Evolutionary conservation across 2,888 invertebrate genomes (phyloP), one percentile per base, ranked within the genome.

Genomic region (Cremastinae sp.): DNA sequence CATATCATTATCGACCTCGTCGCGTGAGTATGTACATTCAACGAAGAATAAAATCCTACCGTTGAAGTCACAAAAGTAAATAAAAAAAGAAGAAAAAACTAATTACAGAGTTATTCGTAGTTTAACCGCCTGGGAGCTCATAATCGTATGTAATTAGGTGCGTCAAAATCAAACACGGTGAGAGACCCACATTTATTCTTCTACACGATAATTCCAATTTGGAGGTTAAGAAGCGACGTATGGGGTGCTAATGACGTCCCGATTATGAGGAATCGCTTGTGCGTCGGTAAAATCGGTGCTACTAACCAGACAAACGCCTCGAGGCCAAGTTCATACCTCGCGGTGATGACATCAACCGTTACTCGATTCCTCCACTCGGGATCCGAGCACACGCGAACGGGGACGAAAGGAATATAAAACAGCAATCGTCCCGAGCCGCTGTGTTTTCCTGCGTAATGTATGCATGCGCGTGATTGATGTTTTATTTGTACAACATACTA

Each of bases 291-390:
- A 2, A 37, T 51, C 39, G 49, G 51, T 20, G 41, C 5, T 28
- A 14, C 18, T 39, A 47, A 68, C 55, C 12, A 64, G 62, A 68
- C 68, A 39, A 58, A 49, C 49, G 68, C 43, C 74, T 56, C 49
- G 47, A 64, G 62, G 68, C 69, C 68, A 69, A 74, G 74, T 74
- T 74, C 74, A 69, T 69, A 43, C 62, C 56, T 56, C 62, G 43
- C 18, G 1, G 45, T 35, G 62, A 74, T 74, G 62, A 62, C 74
- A 74, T 22, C 62, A 74, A 74, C 74, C 74, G 69, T 74, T 74
- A 69, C 45, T 22, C 68, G 39, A n/a, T 43, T 4, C 12, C 12
- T 12, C 12, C n/a, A n/a, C 45, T 16, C 49, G 18, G 9, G 49
- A 14, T 5, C 49, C 16, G 9, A 18, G 16, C 49, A 49, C 8